These are phyloP conservation scores for Rhamphomyia laevipes DNA, from an alignment of 2,888 invertebrate species.

Conservation along the genomic window DNA sequence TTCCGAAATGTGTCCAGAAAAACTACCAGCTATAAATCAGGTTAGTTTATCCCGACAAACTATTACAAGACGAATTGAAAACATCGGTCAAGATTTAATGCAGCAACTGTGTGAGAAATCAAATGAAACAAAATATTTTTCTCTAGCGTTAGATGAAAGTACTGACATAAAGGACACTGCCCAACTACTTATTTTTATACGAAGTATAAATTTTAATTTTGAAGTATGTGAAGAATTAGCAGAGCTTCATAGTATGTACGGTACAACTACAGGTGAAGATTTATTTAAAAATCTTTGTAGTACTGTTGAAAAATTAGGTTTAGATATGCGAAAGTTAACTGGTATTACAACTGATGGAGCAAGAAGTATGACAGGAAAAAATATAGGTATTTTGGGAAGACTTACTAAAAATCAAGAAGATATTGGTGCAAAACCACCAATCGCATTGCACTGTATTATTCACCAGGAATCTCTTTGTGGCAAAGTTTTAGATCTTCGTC, in stretches of 20 bases:
- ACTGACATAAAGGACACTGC: neutral
- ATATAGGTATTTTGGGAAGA: too few species aligned
- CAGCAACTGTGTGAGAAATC: neutral
- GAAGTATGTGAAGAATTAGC: neutral
- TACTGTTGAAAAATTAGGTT: neutral
- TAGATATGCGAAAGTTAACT: too few species aligned
- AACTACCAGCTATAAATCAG: neutral
- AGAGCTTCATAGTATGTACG: neutral
- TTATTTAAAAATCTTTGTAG: neutral
- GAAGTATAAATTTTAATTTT: constrained; percentile 1
- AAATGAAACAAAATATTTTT: neutral
- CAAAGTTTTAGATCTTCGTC: neutral
- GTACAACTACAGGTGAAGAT: neutral
- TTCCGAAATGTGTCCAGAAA: neutral
- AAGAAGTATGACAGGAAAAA: too few species aligned
- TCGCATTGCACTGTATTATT: neutral
- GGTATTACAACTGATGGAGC: too few species aligned
- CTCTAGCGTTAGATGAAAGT: neutral
- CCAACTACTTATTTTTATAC: neutral
- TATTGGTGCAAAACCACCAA: neutral
- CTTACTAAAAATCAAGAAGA: neutral
- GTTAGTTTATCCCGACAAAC: neutral
- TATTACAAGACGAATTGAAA: neutral
- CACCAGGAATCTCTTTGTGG: neutral
- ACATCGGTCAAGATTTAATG: neutral